A percentile compares a stretch with the other conserved stretches of the same genome.
Conservation (phyloP, 2,797 vertebrate genomes). For the Gallinago solitaria region DNA sequence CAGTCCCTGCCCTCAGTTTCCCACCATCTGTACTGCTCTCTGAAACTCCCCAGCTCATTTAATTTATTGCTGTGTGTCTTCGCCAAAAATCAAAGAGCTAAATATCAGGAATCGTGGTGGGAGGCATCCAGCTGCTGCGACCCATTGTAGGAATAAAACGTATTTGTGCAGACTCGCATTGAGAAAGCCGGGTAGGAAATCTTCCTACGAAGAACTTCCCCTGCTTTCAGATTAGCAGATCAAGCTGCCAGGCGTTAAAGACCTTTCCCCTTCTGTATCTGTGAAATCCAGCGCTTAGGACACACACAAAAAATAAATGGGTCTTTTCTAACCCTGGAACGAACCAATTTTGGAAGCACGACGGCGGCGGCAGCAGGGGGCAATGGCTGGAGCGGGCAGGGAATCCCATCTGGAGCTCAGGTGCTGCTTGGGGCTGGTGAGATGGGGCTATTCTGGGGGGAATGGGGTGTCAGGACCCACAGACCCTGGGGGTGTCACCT, state of each 20-base stretch:
- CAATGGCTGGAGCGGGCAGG: not conserved
- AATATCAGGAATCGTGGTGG: constrained; percentile 43
- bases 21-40: constrained; percentile 41
- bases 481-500: fast-evolving
- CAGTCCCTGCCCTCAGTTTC: constrained; percentile 17
- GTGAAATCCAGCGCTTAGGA: constrained; percentile 5
- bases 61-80: constrained; percentile 6
- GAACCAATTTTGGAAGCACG: constrained; percentile 16
- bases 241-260: constrained; percentile 23
- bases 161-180: not conserved
- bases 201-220: not conserved
- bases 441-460: not conserved
- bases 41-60: not conserved
- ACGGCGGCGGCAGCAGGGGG: not conserved
- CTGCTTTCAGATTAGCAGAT: constrained; percentile 31
- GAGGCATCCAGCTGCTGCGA: constrained; percentile 40
- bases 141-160: not conserved
- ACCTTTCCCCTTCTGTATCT: not conserved
- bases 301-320: not conserved
- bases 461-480: not conserved
- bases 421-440: not conserved
- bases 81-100: not conserved
- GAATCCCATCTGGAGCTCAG: not conserved
- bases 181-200: not conserved
- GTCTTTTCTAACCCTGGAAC: constrained; percentile 56